Base-by-base conservation (phyloP, 2,888 invertebrate species). In the Acronicta leporina region DNA sequence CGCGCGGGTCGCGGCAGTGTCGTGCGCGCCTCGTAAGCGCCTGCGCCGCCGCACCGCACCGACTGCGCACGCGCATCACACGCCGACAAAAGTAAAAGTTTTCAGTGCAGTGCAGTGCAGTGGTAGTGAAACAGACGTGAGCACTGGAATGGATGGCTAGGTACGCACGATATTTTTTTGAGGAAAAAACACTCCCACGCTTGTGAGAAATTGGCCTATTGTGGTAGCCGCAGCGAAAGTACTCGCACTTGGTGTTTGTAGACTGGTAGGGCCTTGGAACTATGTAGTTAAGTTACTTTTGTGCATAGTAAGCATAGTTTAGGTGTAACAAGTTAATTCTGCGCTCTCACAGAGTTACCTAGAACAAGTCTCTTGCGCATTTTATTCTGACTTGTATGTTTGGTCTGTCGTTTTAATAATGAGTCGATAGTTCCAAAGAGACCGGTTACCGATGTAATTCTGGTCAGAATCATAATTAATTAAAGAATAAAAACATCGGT, bases 111-210 rank as follows among this genome's bases (percentile, higher is more conserved):
- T 89, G 88, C 70, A 79, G 87, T 84, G 85, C 77, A 83, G 84
- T 85, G 85, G 85, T 77, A 83, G 84, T 85, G 85, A 71, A 74
- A 73, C 68, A 67, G 82, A 70, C 76, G 77, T 73, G 61, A 81
- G 70, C 74, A 80, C 76, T 86, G 88, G 87, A 84, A 90, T 90
- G 90, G 89, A 90, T 90, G 90, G 90, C 90, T 86, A 91, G 90
- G 90, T 90, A 83, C 77, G 74, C 67, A 52, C 55, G 56, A 51
- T 54, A 56, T 59, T 73, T 73, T 82, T 77, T 66, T 72, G 56
- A 70, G 63, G 57, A 68, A 76, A 72, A 69, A 79, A 78, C 61
- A 58, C 69, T 80, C 68, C 48, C 71, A 81, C 80, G 80, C 61
- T 72, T 74, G 77, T 78, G 77, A 68, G 73, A 73, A 74, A 75